Conservation (phyloP, 1,140 invertebrate species). For the Catajapyx aquilonaris region DNA sequence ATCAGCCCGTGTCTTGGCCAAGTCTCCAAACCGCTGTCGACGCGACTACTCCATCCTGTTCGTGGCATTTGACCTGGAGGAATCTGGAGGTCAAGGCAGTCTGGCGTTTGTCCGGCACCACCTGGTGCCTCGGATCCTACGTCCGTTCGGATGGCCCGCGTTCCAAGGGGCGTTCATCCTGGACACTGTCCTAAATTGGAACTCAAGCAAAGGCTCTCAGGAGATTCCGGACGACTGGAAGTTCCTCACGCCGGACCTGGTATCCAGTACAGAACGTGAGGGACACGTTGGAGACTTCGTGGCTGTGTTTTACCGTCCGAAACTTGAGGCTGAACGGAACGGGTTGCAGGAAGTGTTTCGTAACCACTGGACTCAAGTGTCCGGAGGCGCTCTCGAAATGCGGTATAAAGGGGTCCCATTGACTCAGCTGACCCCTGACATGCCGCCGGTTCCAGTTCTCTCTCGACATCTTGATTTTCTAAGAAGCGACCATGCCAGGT, state of each 20-base stretch:
- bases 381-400: too few relatives aligned
- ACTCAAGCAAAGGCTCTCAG: conserved; percentile 18
- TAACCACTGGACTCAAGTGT: conserved; percentile 2
- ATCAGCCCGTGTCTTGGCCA: conserved; percentile 17
- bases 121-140: conserved; percentile 13
- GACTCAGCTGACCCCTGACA: conserved; percentile 11
- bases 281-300: conserved; percentile 21
- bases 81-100: conserved; percentile 20
- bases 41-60: conserved; percentile 21
- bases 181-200: conserved; percentile 23
- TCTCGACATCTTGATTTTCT: conserved; percentile 14
- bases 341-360: conserved; percentile 8
- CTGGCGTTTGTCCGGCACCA: conserved; percentile 22
- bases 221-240: conserved; percentile 15
- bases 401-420: conserved; percentile 7
- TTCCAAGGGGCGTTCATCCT: conserved; percentile 22
- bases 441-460: conserved; percentile 12
- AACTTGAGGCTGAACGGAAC: conserved; percentile 12
- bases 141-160: conserved; percentile 10
- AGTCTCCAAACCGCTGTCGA: conserved; percentile 16
- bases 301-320: conserved; percentile 14
- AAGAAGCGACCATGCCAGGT: conserved; percentile 15
- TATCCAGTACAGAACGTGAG: conserved; percentile 14
- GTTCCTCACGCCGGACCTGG: conserved; percentile 13
- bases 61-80: conserved; percentile 25